Evolutionary conservation across 2,888 invertebrate species (phyloP), one percentile per base, ranked within the genome.

Genomic region (Gastracanthus pulcherrimus): DNA sequence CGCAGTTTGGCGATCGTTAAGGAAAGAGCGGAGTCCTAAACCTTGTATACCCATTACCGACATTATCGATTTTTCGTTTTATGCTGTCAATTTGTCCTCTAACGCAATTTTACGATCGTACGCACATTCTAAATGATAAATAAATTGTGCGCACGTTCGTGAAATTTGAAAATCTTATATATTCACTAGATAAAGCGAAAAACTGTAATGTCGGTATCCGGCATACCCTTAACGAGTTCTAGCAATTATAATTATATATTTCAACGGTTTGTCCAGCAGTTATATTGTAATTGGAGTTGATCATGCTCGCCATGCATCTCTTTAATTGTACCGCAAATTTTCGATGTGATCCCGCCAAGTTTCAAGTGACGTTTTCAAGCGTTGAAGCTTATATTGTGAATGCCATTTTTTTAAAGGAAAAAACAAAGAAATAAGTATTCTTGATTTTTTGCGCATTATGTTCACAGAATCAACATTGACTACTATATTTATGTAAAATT

Each of bases 401-500:
- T 19, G 29, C n/a, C 9, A 29, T 60, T 38, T 0, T 11, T 62
- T n/a, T 11, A 48, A 31, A 34, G 23, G 19, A 62, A 79, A 5
- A 9, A 16, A 3, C 34, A 7, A 38, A 70, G 0, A 71, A 31
- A n/a, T n/a, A 16, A 26, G 2, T 19, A 36, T 23, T 51, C 55
- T 41, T n/a, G 26, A 36, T 23, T 19, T 64, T 51, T 58, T 3
- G 51, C 6, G 34, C 34, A 16, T 41, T 76, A 51, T 67, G 51
- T 70, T 62, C 41, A 69, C 19, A 7, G 19, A 66, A 58, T 71
- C 23, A n/a, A 41, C 23, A 60, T n/a, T 48, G 58, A 69, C 23
- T 51, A 75, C 4, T 48, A 19, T 60, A 62, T 70, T 80, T 38
- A 36, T 72, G 19, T 67, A 67, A 76, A 81, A 81, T 81, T 81